Evolutionary conservation across 92 coral and sea anemone species (phyloP).

Genomic region (Virgularia gustaviana): DNA sequence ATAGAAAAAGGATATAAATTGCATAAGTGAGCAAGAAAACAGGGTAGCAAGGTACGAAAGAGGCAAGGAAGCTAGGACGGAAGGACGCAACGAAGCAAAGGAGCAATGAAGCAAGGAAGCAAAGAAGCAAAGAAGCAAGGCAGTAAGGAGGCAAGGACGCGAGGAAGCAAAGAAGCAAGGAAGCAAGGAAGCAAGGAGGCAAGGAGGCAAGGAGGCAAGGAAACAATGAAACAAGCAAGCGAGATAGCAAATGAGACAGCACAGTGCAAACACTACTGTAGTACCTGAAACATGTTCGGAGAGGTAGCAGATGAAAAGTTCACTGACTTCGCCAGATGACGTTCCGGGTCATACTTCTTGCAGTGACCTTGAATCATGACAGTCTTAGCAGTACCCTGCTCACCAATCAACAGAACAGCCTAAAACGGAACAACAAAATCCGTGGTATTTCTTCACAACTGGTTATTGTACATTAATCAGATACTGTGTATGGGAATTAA

Average conservation of each 20-base stretch:
- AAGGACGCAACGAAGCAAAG: background rate
- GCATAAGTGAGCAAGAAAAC: background rate
- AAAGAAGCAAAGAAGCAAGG: background rate
- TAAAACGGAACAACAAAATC: constrained; percentile 9
- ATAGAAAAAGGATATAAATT: constrained; percentile 25
- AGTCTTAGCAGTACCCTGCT: constrained; percentile 99
- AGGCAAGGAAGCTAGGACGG: background rate
- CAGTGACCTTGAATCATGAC: constrained; percentile 99
- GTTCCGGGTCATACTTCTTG: constrained; percentile 85
- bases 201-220: background rate
- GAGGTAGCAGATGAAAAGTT: constrained; percentile 99
- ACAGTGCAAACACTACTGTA: too few relatives aligned
- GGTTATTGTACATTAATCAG: too few relatives aligned
- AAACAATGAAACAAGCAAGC: background rate
- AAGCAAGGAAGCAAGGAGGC: background rate
- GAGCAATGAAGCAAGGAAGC: background rate
- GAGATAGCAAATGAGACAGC: background rate
- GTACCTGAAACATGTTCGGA: constrained; percentile 98
- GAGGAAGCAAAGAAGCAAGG: background rate
- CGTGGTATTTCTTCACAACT: too few relatives aligned
- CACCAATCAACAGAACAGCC: constrained; percentile 98
- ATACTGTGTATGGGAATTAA: background rate
- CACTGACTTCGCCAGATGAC: constrained; percentile 78
- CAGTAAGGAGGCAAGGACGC: background rate
- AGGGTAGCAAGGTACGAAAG: background rate